These are phyloP conservation scores for Pelosia muscerda DNA, from an alignment of 2,888 invertebrate species.

Conservation along the genomic window DNA sequence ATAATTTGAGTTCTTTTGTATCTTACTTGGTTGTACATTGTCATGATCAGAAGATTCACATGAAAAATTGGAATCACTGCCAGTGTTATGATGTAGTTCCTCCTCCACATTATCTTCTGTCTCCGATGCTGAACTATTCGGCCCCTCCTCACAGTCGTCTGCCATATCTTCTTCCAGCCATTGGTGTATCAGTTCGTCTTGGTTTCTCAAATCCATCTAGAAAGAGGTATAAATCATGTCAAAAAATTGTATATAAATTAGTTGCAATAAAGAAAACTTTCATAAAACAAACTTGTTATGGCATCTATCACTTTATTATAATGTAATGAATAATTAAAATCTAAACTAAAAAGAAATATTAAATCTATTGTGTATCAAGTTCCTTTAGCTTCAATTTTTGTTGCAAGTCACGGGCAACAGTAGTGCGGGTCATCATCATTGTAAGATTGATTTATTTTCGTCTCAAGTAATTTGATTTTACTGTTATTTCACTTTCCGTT, in stretches of 20 bases:
- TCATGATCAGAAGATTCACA: not conserved
- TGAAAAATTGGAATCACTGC: not conserved
- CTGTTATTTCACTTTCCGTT: too few relatives aligned
- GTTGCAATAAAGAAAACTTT: conserved; percentile 3
- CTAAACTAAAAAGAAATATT: conserved; percentile 3
- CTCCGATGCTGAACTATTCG: not conserved
- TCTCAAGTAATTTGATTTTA: too few relatives aligned
- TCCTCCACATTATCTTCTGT: too few relatives aligned
- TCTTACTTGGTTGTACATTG: conserved; percentile 5
- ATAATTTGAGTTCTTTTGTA: conserved; percentile 2
- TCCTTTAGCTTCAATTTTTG: too few relatives aligned
- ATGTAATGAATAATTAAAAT: not conserved
- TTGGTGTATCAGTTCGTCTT: conserved; percentile 2
- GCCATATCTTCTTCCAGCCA: conserved; percentile 1
- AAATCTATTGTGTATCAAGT: conserved; percentile 3
- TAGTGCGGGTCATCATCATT: too few relatives aligned
- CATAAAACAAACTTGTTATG: too few relatives aligned
- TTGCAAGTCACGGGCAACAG: too few relatives aligned
- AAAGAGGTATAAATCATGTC: conserved; percentile 4
- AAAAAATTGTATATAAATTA: not conserved
- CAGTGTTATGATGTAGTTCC: too few relatives aligned
- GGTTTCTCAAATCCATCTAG: conserved; percentile 7
- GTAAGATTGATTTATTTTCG: too few relatives aligned
- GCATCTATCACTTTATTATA: not conserved
- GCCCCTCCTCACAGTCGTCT: conserved; percentile 4